These are phyloP conservation scores for Drosophila takahashii DNA, from an alignment of 1,140 invertebrate species.

Conservation along the genomic window DNA sequence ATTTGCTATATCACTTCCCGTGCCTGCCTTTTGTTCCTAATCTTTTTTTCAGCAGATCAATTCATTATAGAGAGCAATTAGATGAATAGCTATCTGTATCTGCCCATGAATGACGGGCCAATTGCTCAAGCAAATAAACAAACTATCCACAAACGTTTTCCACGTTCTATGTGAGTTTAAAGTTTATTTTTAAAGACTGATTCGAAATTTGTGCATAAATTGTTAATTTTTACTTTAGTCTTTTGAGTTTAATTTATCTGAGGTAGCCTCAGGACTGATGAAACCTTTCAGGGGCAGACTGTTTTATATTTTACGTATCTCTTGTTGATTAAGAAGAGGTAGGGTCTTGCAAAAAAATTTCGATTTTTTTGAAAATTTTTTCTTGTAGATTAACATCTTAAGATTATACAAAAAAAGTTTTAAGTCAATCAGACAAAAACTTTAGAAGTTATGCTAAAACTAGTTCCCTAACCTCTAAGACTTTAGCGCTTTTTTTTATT, in stretches of 20 bases:
- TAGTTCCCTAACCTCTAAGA: too few relatives aligned
- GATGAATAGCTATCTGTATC: slow-evolving; percentile 61
- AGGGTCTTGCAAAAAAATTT: too few relatives aligned
- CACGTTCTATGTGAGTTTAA: slow-evolving; percentile 18
- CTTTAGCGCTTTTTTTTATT: too few relatives aligned
- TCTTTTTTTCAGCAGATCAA: slow-evolving; percentile 54
- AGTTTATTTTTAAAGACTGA: slow-evolving; percentile 67
- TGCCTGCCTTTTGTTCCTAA: background rate
- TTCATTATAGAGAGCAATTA: slow-evolving; percentile 67
- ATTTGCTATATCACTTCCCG: background rate
- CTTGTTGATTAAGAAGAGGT: slow-evolving; percentile 72
- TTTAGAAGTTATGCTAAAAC: too few relatives aligned
- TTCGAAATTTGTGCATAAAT: slow-evolving; percentile 81
- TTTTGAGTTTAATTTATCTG: slow-evolving; percentile 76
- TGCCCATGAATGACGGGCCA: slow-evolving; percentile 68
- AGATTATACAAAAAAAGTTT: too few relatives aligned
- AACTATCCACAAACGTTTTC: slow-evolving; percentile 39
- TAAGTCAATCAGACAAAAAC: too few relatives aligned
- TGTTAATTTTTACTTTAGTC: slow-evolving; percentile 68
- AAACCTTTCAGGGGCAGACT: slow-evolving; percentile 53
- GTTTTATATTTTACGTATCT: slow-evolving; percentile 8
- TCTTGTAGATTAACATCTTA: too few relatives aligned
- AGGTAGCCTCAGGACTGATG: slow-evolving; percentile 69
- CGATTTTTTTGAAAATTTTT: too few relatives aligned
- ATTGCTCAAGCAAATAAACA: slow-evolving; percentile 83